Percentiles rank a stretch among this genome's conserved stretches.
These are phyloP conservation scores for Ostrea edulis DNA, from an alignment of 1,140 invertebrate species.

Conservation along the genomic window DNA sequence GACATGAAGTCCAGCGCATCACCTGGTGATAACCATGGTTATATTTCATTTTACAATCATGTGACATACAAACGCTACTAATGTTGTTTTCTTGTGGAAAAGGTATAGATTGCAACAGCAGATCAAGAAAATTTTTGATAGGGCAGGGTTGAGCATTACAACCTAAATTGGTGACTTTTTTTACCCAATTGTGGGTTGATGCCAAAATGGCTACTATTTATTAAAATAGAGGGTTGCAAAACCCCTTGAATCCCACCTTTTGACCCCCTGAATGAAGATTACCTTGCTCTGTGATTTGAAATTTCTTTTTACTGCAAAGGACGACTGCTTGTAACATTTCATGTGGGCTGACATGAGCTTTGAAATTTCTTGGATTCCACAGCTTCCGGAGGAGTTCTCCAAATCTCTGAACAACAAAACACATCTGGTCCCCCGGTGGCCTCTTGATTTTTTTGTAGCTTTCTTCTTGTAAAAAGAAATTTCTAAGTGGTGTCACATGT, in stretches of 20 bases:
- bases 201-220: too few species aligned
- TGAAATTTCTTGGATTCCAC: conserved; percentile 99
- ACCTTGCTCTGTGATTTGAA: conserved; percentile 99
- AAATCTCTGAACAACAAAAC: conserved; percentile 96
- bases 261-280: conserved; percentile 52
- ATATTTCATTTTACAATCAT: too few species aligned
- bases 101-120: too few species aligned
- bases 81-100: too few species aligned
- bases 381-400: conserved; percentile 98
- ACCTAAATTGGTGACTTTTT: too few species aligned
- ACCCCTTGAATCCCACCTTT: too few species aligned
- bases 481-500: conserved; percentile 94
- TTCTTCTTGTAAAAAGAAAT: conserved; percentile 96
- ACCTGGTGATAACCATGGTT: conserved; percentile 81
- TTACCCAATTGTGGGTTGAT: too few species aligned
- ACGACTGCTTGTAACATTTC: conserved; percentile 99
- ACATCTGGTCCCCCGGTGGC: conserved; percentile 88
- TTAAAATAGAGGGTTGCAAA: too few species aligned
- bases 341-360: conserved; percentile 99
- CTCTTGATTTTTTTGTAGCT: conserved; percentile 94
- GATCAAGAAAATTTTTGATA: too few species aligned
- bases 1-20: conserved; percentile 98
- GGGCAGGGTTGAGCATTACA: too few species aligned
- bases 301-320: conserved; percentile 97
- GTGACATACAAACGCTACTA: too few species aligned